Base-by-base conservation (phyloP, 2,797 vertebrate genomes). In the Pangasius djambal region DNA sequence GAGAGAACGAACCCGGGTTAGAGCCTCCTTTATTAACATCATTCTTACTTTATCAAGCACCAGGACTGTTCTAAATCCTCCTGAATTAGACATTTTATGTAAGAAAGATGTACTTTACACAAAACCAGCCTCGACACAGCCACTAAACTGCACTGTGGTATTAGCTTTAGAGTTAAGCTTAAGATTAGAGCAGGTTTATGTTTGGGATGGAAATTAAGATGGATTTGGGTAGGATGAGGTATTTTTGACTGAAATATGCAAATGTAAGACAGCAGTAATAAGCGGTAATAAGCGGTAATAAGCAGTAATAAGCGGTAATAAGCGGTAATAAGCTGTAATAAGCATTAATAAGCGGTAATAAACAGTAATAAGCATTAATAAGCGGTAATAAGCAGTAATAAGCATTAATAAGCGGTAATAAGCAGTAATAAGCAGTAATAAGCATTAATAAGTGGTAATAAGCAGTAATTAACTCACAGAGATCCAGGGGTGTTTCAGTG, bases 401-500 rank as follows among this genome's bases (percentile, higher is more conserved):
- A 31, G 13, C 65, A 40, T 3, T 40, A 40, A 40, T 40, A 40
- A 37, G 4, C 67, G 37, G 13, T 37, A 16, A 37, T 37, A 18
- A 70, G 7, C 34, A 9, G 0, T 20, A 72, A 57, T 52, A 7
- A 55, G 31, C 18, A n/a, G 63, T 63, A 63, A 28, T 63, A 67
- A n/a, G 0, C 40, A 13, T 4, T 67, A n/a, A 67, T 70, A 37
- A 74, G 10, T 22, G 37, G 4, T 59, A 59, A 82, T 59, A 37
- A 59, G 9, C 9, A 59, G 10, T 57, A 40, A 44, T 40, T 8
- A 63, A 67, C 94, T 93, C 89, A 98, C 97, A 16, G 97, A 98
- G 94, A 98, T 98, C 98, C 98, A 99, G 70, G 98, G 98, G 89
- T 99, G 98, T 88, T 99, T 99, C 85, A 99, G 97, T 1, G 96